A percentile compares a stretch with the other conserved stretches of the same genome.
Evolutionary conservation across 2,888 invertebrate species (phyloP).

Genomic region (Polia nebulosa): DNA sequence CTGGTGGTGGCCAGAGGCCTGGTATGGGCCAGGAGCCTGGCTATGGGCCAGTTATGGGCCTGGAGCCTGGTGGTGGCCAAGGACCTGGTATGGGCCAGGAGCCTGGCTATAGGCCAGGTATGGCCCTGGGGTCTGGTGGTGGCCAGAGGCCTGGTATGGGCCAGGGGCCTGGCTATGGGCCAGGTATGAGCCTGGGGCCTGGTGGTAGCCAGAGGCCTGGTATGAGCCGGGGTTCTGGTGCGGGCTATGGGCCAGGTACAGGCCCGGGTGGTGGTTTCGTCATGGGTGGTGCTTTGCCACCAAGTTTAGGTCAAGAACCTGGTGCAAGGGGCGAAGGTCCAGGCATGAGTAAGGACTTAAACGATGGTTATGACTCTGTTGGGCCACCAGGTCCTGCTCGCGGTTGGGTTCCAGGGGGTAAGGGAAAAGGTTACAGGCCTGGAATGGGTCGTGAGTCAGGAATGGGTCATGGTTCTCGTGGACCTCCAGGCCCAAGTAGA

Average conservation of each 20-base stretch:
- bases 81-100: too few species aligned
- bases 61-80: too few species aligned
- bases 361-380: not conserved
- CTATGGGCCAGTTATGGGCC: too few species aligned
- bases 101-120: too few species aligned
- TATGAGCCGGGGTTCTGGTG: not conserved
- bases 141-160: too few species aligned
- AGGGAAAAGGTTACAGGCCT: not conserved
- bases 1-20: too few species aligned
- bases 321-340: not conserved
- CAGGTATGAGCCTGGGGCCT: not conserved
- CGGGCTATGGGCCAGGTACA: not conserved
- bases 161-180: too few species aligned
- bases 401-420: not conserved
- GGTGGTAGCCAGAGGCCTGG: not conserved
- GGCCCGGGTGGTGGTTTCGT: not conserved
- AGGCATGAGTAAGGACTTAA: not conserved
- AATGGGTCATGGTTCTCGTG: not conserved
- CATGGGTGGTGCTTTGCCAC: not conserved
- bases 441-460: not conserved
- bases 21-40: too few species aligned
- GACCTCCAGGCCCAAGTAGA: not conserved
- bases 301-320: not conserved
- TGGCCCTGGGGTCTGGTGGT: too few species aligned
- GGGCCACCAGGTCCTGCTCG: constrained; percentile 21